Base-by-base conservation (phyloP, 2,888 invertebrate species). In the Deilephila elpenor region DNA sequence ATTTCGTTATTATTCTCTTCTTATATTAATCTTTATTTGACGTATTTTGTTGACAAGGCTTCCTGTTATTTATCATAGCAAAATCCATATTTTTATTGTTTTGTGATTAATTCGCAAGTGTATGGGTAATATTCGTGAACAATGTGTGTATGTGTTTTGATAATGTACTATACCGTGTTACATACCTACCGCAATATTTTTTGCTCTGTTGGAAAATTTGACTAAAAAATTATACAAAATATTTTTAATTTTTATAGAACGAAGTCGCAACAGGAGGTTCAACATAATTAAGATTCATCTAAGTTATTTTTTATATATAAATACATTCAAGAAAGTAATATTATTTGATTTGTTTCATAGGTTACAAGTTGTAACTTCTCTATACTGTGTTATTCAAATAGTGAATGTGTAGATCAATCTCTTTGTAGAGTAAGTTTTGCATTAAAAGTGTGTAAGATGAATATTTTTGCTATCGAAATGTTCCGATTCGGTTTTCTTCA, bases 381-480 rank as follows among this genome's bases (percentile, higher is more conserved):
- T 19, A 11, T 56, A n/a, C 19, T 56, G 5, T 56, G 53, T 56
- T 56, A 56, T 19, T 56, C 19, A 19, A 32, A 61, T 32, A 29
- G 1, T 60, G 34, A 29, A 25, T 60, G 60, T 60, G 60, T 44
- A 44, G 19, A 56, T 56, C 19, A 56, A n/a, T 19, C 53, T 56
- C 53, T 56, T 56, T 32, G 32, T 59, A 59, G 25, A 59, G 19
- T 37, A 64, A 64, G 37, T 64, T 64, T 67, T 44, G 17, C 20
- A 51, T 44, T 44, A 44, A 60, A 60, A 5, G 20, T 44, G n/a
- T 44, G 44, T 5, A 14, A 51, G 67, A 67, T 51, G 25, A 67
- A 67, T 67, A 67, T 67, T 67, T 67, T 67, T 67, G 67, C 67
- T 67, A 67, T 4, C 25, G 44, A 67, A 67, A n/a, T 67, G 20